Percentiles rank a stretch among this genome's conserved stretches.
phyloP scores from a whole-genome alignment of 2,888 invertebrate genomes.

The Ochropleura plecta region DNA sequence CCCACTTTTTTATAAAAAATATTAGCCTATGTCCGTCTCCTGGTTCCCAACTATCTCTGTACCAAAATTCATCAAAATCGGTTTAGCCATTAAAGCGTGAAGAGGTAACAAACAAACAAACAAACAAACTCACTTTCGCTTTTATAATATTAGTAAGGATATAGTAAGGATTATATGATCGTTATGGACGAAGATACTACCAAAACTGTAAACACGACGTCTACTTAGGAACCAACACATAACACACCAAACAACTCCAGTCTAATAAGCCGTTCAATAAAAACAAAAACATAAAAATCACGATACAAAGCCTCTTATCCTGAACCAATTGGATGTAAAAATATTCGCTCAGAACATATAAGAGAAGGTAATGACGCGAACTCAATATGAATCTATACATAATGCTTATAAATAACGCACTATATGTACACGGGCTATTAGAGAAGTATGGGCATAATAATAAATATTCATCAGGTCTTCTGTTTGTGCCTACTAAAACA shows the following conservation, averaged over 20 bases:
- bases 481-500: conserved; percentile 78
- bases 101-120: too few species aligned
- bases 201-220: background rate
- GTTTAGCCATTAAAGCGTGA: too few species aligned
- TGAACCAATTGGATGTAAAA: conserved; percentile 68
- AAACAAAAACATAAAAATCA: conserved; percentile 57
- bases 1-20: too few species aligned
- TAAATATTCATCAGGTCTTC: conserved; percentile 82
- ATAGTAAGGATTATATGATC: too few species aligned
- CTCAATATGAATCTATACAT: conserved; percentile 72
- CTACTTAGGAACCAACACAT: background rate
- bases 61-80: too few species aligned
- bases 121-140: too few species aligned
- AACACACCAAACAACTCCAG: conserved; percentile 12
- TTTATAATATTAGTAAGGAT: too few species aligned
- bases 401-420: conserved; percentile 76
- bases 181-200: background rate
- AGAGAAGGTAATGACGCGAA: conserved; percentile 85
- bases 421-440: conserved; percentile 79
- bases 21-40: too few species aligned
- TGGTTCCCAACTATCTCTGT: too few species aligned
- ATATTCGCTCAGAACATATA: conserved; percentile 73
- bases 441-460: conserved; percentile 72
- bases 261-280: conserved; percentile 30
- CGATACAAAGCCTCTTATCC: conserved; percentile 57